phyloP scores from a whole-genome alignment of 2,797 vertebrate species.

The Sandelia bainsii region DNA sequence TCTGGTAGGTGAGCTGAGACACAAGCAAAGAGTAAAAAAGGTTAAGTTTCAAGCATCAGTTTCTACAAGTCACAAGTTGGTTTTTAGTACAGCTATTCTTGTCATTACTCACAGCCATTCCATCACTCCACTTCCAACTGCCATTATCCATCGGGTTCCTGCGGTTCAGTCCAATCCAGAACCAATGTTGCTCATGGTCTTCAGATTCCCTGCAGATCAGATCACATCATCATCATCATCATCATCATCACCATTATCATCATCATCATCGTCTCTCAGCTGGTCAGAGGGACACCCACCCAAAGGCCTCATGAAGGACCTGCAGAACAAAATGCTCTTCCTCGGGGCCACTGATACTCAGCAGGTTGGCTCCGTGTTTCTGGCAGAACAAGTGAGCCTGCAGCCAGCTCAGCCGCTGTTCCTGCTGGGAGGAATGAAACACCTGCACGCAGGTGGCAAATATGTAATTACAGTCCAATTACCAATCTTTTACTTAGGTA shows the following conservation, averaged over 20 bases:
- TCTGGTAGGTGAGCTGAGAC: conserved; percentile 92
- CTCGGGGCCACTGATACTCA: conserved; percentile 89
- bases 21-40: conserved; percentile 7
- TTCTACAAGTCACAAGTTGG: neutral
- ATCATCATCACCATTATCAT: neutral
- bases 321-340: conserved; percentile 92
- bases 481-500: neutral
- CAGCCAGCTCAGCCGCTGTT: conserved; percentile 91
- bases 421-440: conserved; percentile 87
- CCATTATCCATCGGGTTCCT: conserved; percentile 87
- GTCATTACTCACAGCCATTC: conserved; percentile 87
- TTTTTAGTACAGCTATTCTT: neutral
- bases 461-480: neutral
- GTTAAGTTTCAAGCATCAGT: neutral
- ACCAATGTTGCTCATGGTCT: conserved; percentile 95
- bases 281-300: conserved; percentile 81
- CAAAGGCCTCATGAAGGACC: conserved; percentile 92
- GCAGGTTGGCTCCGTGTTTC: conserved; percentile 90
- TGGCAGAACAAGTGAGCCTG: conserved; percentile 90
- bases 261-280: neutral
- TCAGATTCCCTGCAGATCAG: conserved; percentile 85
- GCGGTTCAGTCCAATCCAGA: conserved; percentile 96
- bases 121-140: conserved; percentile 96
- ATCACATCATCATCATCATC: conserved; percentile 6
- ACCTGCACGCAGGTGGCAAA: conserved; percentile 80